Conservation (phyloP, 2,888 invertebrate genomes). For the Podotricha telesiphe region DNA sequence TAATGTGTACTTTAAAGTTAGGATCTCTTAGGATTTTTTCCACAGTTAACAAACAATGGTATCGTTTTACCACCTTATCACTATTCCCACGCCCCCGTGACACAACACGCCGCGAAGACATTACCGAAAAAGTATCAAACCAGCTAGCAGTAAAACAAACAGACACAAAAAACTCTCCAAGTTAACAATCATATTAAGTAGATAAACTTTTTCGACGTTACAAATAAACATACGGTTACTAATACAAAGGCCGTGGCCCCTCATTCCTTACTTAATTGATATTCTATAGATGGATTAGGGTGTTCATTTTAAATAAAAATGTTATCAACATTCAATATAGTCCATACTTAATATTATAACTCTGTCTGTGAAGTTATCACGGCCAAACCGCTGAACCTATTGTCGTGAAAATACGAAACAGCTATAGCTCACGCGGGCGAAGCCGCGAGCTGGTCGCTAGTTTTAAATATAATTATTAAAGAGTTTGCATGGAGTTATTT, state of each 20-base stretch:
- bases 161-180: constrained; percentile 7
- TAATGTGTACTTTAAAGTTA: constrained; percentile 10
- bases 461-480: too few relatives aligned
- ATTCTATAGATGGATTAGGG: constrained; percentile 7
- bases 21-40: background rate
- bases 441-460: too few relatives aligned
- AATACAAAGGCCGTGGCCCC: constrained; percentile 2
- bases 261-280: constrained; percentile 12
- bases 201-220: constrained; percentile 16
- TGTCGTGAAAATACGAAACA: too few relatives aligned
- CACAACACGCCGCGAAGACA: constrained; percentile 40
- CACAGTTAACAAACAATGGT: constrained; percentile 42
- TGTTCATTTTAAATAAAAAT: background rate
- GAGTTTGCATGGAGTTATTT: too few relatives aligned
- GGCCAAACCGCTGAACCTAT: too few relatives aligned
- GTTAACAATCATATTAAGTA: constrained; percentile 4
- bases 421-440: too few relatives aligned
- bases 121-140: constrained; percentile 16
- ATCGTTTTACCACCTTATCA: constrained; percentile 48
- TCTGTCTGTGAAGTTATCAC: too few relatives aligned
- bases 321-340: background rate
- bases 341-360: too few relatives aligned
- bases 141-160: constrained; percentile 19
- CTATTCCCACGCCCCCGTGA: constrained; percentile 53
- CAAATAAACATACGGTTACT: constrained; percentile 22